These are phyloP conservation scores for Caenorhabditis macrosperma DNA, from an alignment of 2,888 invertebrate genomes.

Conservation along the genomic window DNA sequence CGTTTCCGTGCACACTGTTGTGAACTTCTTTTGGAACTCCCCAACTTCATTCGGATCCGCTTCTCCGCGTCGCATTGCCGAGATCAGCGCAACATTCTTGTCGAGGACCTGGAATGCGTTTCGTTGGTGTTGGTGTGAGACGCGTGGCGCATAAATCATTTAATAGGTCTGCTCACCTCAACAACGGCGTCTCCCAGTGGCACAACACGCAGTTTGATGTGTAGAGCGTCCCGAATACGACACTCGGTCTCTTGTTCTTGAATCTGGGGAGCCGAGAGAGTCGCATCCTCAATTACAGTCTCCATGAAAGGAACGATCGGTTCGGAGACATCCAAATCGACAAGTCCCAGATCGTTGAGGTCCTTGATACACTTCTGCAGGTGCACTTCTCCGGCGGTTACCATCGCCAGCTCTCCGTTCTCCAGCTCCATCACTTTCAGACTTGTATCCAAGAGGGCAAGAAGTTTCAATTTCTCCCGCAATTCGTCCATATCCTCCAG, in stretches of 20 bases:
- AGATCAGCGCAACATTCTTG: constrained; percentile 59
- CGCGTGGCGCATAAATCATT: neutral
- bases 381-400: constrained; percentile 97
- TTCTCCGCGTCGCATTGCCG: constrained; percentile 62
- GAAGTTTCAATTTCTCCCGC: constrained; percentile 68
- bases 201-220: constrained; percentile 72
- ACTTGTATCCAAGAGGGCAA: constrained; percentile 72
- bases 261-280: constrained; percentile 69
- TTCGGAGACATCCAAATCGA: constrained; percentile 85
- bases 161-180: neutral
- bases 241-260: constrained; percentile 75
- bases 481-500: constrained; percentile 71
- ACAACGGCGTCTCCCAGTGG: constrained; percentile 66
- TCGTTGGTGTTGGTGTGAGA: neutral
- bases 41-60: constrained; percentile 41
- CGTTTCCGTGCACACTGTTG: constrained; percentile 36
- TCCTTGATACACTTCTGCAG: constrained; percentile 95
- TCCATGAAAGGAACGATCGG: constrained; percentile 97
- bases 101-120: constrained; percentile 63
- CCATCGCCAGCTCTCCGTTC: constrained; percentile 94
- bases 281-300: constrained; percentile 86
- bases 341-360: constrained; percentile 84
- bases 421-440: constrained; percentile 85
- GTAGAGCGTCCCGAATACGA: constrained; percentile 67
- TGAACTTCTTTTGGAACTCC: constrained; percentile 55